Base-by-base conservation (phyloP, 2,888 invertebrate species). In the Cynaeus angustus region DNA sequence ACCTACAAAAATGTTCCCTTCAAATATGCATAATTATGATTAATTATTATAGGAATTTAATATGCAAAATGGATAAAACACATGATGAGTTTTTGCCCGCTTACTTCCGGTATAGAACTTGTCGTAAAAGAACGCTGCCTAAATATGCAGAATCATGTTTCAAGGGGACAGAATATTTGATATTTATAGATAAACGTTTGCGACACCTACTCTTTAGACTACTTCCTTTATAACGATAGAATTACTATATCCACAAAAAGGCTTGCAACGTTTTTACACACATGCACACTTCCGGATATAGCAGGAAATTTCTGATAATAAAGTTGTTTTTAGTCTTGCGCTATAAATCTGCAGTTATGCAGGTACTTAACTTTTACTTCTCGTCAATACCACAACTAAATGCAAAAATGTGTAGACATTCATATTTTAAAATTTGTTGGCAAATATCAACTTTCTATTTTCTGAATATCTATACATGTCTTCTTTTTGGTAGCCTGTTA, bases 21-120 rank as follows among this genome's bases (percentile, higher is more conserved):
- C 53, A 13, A 37, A 14, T 53, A 30, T 16, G 37, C 37, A 28
- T 50, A 50, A 28, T 55, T 55, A 55, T 55, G 58, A 58, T 41
- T 58, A 58, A 58, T 55, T 41, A 30, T 56, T 21, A 21, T 38
- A 21, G 43, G 41, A 13, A 43, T 43, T 58, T 45, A 26, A 58
- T 43, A 58, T 58, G 58, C 26, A 26, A 43, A 14, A 21, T 46
- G 7, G 4, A 38, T 38, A 9, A 9, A 53, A 53, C 9, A 37
- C 14, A 14, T 10, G 30, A 9, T 9, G 16, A 38, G 1, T 45
- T 46, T 41, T 30, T 38, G 12, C 26, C 61, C 61, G 12, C 14
- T 26, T 13, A 9, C n/a, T 28, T 46, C 28, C 26, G 33, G 56
- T 14, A 46, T 21, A 59, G 45, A 45, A 43, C 30, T 59, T 12